Percentiles rank a stretch among this genome's conserved stretches.
Conservation (phyloP, 1,140 invertebrate genomes). For the Bombus sibiricus region DNA sequence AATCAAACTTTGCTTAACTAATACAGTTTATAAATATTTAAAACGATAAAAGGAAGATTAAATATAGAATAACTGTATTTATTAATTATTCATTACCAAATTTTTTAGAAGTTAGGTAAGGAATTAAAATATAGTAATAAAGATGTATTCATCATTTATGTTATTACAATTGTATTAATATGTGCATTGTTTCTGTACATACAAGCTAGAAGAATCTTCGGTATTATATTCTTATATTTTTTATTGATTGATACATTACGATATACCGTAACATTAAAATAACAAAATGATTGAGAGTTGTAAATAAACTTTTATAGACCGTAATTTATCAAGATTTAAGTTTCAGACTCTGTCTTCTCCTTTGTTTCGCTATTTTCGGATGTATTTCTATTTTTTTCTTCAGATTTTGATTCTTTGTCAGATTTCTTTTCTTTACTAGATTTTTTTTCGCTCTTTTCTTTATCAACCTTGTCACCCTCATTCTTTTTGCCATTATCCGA, state of each 20-base stretch:
- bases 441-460: constrained; percentile 77
- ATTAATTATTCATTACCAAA: not conserved
- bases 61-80: constrained; percentile 35
- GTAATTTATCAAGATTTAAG: constrained; percentile 45
- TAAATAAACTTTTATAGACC: constrained; percentile 4
- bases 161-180: constrained; percentile 15
- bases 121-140: not conserved
- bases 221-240: constrained; percentile 23
- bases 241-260: constrained; percentile 55
- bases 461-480: constrained; percentile 72
- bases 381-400: constrained; percentile 71
- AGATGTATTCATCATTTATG: not conserved
- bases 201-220: constrained; percentile 13
- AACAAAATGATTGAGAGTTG: constrained; percentile 27
- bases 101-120: not conserved
- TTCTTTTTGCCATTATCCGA: constrained; percentile 80
- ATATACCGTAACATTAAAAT: constrained; percentile 44
- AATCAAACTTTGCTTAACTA: not conserved
- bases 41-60: constrained; percentile 56
- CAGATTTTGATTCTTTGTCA: constrained; percentile 74
- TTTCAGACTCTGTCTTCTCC: constrained; percentile 76
- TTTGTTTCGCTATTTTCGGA: constrained; percentile 79
- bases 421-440: constrained; percentile 74
- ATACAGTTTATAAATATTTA: not conserved
- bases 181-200: not conserved